Base-by-base conservation (phyloP, 2,797 vertebrate genomes). In the Pantherophis alleghaniensis region DNA sequence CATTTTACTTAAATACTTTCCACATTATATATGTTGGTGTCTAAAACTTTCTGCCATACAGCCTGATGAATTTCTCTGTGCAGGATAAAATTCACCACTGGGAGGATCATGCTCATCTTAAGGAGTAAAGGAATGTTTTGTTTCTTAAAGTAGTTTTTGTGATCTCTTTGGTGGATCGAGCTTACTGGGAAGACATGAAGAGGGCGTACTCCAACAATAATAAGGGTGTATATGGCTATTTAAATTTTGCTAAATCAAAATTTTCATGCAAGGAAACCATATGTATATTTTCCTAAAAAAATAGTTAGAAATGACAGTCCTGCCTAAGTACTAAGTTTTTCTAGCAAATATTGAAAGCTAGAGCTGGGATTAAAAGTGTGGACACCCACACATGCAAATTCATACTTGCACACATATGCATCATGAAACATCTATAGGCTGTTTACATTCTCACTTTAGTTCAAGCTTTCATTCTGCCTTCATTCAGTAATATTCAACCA, bases 361-460 rank as follows among this genome's bases (percentile, higher is more conserved):
- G 20, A 42, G 26, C 47, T 24, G 47, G 69, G 59, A 74, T 90
- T 86, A 86, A 56, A 91, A 83, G 2, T 55, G 51, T 93, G 74
- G 51, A 12, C 26, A 93, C 18, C 59, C 60, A 87, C 74, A 86
- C 55, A 91, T 32, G 7, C 90, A 18, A 83, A 91, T 90, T 69
- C 69, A 66, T 92, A 37, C 91, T 90, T 86, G 66, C 69, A 89
- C 74, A 86, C 53, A 86, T 56, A 87, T 86, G 90, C 87, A 88
- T 91, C 32, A 28, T 69, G 56, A 79, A 69, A 88, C 90, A 91
- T 24, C 28, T 86, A 56, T 14, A 16, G 51, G 86, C 12, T 59
- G 26, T 87, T 79, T 91, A 86, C 37, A 32, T 89, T 60, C 42
- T 79, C 28, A 26, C 28, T 59, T 51, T 53, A 51, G 87, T 63